Percentiles rank a stretch among this genome's conserved stretches.
Evolutionary conservation across 1,140 invertebrate species (phyloP).

Genomic region (Pectinophora gossypiella): DNA sequence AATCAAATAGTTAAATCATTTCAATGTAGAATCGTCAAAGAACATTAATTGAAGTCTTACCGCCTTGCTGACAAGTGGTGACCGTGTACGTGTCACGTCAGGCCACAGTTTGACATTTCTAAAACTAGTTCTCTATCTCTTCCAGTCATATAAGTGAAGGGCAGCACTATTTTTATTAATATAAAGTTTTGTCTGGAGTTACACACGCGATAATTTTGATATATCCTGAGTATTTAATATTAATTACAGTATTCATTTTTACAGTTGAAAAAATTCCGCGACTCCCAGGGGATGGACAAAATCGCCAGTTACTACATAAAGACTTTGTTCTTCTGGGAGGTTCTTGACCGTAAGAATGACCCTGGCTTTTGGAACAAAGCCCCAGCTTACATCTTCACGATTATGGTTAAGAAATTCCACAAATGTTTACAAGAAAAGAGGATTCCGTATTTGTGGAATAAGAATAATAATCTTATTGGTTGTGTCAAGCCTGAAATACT

Average conservation of each 20-base stretch:
- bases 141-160: too few species aligned
- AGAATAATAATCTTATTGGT: constrained; percentile 35
- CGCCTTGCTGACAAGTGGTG: too few species aligned
- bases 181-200: too few species aligned
- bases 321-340: constrained; percentile 54
- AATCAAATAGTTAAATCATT: too few species aligned
- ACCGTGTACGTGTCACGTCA: too few species aligned
- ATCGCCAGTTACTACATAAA: constrained; percentile 56
- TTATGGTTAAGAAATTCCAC: constrained; percentile 36
- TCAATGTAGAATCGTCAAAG: too few species aligned
- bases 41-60: too few species aligned
- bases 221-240: too few species aligned
- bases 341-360: constrained; percentile 16
- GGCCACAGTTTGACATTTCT: too few species aligned
- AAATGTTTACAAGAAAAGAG: constrained; percentile 17
- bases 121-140: too few species aligned
- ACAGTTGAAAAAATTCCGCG: constrained; percentile 50
- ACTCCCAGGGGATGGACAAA: constrained; percentile 34
- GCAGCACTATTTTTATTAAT: too few species aligned
- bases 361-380: constrained; percentile 28
- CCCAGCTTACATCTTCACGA: constrained; percentile 31
- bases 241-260: constrained; percentile 12
- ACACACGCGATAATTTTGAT: too few species aligned
- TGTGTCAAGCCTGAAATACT: constrained; percentile 15
- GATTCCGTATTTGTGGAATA: constrained; percentile 53